Evolutionary conservation across 2,797 vertebrate genomes (phyloP), one percentile per base, ranked within the genome.

Genomic region (Hapalemur alaotrensis): DNA sequence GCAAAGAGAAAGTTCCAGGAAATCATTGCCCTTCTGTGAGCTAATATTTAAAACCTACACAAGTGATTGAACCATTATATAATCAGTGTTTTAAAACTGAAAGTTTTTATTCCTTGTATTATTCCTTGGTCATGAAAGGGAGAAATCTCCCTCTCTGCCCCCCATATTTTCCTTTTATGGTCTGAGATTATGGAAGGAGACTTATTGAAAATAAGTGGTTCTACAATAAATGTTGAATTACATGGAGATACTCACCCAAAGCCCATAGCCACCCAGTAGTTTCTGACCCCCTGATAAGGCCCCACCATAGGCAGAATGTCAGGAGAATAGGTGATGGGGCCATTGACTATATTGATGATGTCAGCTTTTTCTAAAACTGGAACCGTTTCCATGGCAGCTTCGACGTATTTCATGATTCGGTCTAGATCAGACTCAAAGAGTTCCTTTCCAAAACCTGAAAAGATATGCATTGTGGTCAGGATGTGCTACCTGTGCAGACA

Each of bases 391-490:
- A 99, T 99, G 89, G 99, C 99, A 98, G 98, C 98, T 96, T 99
- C 99, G 3, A 99, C 97, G 7, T 99, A 98, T 30, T 99, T 99
- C 99, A 99, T 99, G 97, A 99, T 99, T 95, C 99, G 98, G 98
- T 99, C 99, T n/a, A 99, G 99, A 97, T 99, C 99, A 0, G 99
- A 99, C 97, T 99, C 99, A 98, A 99, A 99, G 97, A 99, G 98
- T 96, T 99, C 99, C 98, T 99, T 99, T 65, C 99, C 99, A 89
- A 99, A 99, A 93, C 99, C 99, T 99, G 97, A 25, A 97, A 54
- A 97, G 97, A 98, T 23, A 97, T 63, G 61, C 67, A 83, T 1
- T 91, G 15, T 10, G 5, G 67, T 91, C 25, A 89, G 46, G 35
- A 73, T 50, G 22, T 3, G 32, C 38, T 28, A 22, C 30, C 3